Percentiles rank a stretch among this genome's conserved stretches.
Evolutionary conservation across 1,140 invertebrate species (phyloP).

Genomic region (Conus ventricosus): DNA sequence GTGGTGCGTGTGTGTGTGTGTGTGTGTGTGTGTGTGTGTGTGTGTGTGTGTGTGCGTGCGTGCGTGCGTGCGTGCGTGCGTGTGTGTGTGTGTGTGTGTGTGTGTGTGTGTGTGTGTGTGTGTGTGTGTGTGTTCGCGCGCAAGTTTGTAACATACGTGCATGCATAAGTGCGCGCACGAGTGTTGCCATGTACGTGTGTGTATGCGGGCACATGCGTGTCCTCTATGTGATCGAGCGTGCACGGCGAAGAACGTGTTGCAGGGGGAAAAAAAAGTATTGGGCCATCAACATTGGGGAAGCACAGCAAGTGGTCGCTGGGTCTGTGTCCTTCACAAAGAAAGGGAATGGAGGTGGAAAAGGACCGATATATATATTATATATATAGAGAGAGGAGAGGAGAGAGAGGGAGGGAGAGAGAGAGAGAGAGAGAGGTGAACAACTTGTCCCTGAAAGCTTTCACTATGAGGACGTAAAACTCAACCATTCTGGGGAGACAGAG

Average conservation of each 20-base stretch:
- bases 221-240: background rate
- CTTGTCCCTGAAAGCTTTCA: too few species aligned
- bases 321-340: background rate
- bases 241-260: background rate
- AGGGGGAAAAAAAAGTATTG: background rate
- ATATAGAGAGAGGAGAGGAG: background rate
- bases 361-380: too few species aligned
- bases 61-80: background rate
- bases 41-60: too few species aligned
- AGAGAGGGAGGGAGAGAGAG: background rate
- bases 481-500: too few species aligned
- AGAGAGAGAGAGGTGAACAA: background rate
- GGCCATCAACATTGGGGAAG: background rate
- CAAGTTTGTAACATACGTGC: too few species aligned
- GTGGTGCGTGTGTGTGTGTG: too few species aligned
- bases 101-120: constrained; percentile 15
- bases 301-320: background rate
- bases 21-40: too few species aligned
- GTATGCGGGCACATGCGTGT: background rate
- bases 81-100: constrained; percentile 5
- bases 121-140: background rate
- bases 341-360: background rate
- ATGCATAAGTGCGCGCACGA: too few species aligned
- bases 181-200: background rate
- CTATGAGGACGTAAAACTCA: too few species aligned